A percentile compares a stretch with the other conserved stretches of the same genome.
These are phyloP conservation scores for Todiramphus saurophagus DNA, from an alignment of 2,113 vertebrate genomes.

Conservation along the genomic window DNA sequence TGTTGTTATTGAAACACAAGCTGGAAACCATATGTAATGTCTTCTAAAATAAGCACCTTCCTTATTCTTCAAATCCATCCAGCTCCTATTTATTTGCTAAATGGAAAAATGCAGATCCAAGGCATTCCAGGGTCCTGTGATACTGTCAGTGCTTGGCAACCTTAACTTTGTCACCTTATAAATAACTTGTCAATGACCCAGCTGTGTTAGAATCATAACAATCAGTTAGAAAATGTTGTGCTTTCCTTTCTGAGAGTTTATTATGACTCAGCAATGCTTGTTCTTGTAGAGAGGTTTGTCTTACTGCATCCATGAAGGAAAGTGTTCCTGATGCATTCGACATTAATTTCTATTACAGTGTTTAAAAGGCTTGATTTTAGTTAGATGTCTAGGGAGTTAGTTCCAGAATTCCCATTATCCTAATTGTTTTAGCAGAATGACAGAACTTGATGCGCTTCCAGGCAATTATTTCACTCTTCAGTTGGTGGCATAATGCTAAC, in stretches of 20 bases:
- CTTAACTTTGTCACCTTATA: not conserved
- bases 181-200: not conserved
- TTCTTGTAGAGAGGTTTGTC: not conserved
- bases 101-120: not conserved
- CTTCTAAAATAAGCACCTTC: not conserved
- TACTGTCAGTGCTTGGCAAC: not conserved
- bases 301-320: not conserved
- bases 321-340: not conserved
- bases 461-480: not conserved
- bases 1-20: not conserved
- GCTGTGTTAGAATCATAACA: not conserved
- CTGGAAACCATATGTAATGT: not conserved
- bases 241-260: not conserved
- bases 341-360: not conserved
- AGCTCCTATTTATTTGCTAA: not conserved
- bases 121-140: not conserved
- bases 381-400: not conserved
- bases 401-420: constrained; percentile 23
- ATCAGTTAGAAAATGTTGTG: not conserved
- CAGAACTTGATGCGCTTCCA: not conserved
- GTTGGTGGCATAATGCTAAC: not conserved
- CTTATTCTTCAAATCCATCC: not conserved
- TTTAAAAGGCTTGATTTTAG: not conserved
- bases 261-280: not conserved
- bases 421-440: constrained; percentile 2